Evolutionary conservation across 2,113 vertebrate species (phyloP).

Genomic region (Trematocara variabile): DNA sequence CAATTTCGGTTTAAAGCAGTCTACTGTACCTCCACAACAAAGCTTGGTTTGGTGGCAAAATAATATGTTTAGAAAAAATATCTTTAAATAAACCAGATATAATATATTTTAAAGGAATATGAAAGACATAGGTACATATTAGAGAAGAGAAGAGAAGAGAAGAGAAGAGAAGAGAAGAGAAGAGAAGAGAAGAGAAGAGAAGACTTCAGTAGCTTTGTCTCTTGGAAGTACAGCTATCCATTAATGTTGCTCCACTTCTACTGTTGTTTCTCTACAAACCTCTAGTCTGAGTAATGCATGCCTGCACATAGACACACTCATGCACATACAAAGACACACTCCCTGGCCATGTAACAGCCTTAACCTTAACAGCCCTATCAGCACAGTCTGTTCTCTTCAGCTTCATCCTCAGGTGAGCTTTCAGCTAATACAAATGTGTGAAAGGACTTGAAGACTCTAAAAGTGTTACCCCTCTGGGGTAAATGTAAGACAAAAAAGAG

Average conservation of each 20-base stretch:
- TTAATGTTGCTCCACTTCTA: neutral
- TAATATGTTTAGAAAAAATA: neutral
- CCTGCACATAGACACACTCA: neutral
- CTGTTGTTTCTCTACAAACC: neutral
- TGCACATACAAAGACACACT: neutral
- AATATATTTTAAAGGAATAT: neutral
- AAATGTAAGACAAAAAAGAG: neutral
- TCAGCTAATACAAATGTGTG: constrained; percentile 27
- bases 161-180: neutral
- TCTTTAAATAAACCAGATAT: neutral
- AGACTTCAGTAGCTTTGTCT: neutral
- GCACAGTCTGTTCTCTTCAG: constrained; percentile 22
- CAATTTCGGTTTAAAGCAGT: neutral
- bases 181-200: neutral
- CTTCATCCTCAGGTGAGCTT: constrained; percentile 38
- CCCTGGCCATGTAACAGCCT: neutral
- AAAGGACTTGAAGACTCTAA: constrained; percentile 27
- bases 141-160: no score
- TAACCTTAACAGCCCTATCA: constrained; percentile 16
- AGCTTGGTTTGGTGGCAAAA: neutral
- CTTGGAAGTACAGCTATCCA: neutral
- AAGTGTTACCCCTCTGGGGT: neutral
- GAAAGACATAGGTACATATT: neutral
- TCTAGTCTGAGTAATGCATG: neutral
- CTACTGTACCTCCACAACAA: neutral